Conservation (phyloP, 2,113 vertebrate species). For the Tychaedon coryphoeus region DNA sequence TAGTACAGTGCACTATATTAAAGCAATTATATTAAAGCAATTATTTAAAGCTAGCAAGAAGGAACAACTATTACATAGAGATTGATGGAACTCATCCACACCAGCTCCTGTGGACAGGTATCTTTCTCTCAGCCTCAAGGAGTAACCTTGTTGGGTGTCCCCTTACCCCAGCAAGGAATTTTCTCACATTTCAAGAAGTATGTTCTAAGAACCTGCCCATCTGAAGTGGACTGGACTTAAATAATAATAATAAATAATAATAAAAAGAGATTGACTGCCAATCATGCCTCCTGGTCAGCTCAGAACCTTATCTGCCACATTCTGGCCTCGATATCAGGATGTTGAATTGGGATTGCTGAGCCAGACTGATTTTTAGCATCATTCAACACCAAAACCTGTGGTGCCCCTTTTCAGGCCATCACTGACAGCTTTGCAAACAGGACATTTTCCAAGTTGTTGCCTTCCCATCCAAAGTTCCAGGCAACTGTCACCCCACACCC, state of each 20-base stretch:
- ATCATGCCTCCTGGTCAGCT: background rate
- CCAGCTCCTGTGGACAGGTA: no score
- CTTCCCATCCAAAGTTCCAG: background rate
- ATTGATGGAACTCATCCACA: background rate
- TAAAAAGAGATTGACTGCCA: background rate
- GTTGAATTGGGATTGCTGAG: background rate
- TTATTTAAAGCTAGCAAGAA: background rate
- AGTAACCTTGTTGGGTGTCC: no score
- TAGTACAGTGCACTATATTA: no score
- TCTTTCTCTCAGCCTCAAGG: accelerated
- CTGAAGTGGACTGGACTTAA: no score
- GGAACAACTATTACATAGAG: background rate
- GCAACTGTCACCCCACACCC: background rate
- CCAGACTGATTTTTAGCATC: background rate
- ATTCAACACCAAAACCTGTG: background rate
- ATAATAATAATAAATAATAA: accelerated
- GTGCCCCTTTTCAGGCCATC: background rate
- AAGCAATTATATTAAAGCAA: background rate
- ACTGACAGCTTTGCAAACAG: background rate
- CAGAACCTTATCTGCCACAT: background rate
- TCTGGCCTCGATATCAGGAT: background rate
- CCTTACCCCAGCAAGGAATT: background rate
- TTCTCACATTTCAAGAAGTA: background rate
- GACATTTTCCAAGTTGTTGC: background rate
- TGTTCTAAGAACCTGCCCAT: no score